Percentiles rank a stretch among this genome's conserved stretches.
Evolutionary conservation across 2,113 vertebrate genomes (phyloP).

Genomic region (Caranx ignobilis): DNA sequence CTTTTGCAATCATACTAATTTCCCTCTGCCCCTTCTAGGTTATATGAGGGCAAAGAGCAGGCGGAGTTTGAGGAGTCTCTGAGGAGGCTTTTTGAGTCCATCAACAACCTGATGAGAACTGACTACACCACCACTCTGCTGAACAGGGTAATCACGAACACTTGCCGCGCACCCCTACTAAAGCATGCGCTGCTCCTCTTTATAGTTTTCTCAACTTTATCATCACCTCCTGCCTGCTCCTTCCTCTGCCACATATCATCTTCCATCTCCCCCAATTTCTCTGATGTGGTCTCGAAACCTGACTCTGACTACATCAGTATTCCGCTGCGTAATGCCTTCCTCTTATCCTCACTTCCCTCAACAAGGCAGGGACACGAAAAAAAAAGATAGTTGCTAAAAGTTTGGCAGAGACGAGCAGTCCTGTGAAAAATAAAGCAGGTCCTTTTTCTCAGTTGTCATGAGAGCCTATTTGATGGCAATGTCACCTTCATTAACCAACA

Average conservation of each 20-base stretch:
- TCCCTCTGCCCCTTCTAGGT: conserved; percentile 73
- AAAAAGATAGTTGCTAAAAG: conserved; percentile 29
- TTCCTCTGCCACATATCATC: conserved; percentile 11
- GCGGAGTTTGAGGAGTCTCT: conserved; percentile 96
- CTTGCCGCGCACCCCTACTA: neutral
- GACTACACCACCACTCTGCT: conserved; percentile 91
- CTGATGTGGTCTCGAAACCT: neutral
- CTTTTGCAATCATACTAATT: conserved; percentile 20
- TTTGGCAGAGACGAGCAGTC: conserved; percentile 7
- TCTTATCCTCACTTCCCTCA: neutral
- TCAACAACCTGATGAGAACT: conserved; percentile 96
- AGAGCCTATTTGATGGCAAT: conserved; percentile 42
- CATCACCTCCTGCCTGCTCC: neutral
- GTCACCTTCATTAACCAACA: conserved; percentile 42
- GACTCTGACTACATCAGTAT: conserved; percentile 20
- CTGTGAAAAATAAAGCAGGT: conserved; percentile 30
- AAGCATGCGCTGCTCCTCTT: neutral
- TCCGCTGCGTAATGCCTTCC: conserved; percentile 25
- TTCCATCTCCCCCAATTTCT: conserved; percentile 15
- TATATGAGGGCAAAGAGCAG: conserved; percentile 98
- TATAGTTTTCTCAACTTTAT: neutral
- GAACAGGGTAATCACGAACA: conserved; percentile 85
- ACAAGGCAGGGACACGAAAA: neutral
- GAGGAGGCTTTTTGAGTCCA: conserved; percentile 95
- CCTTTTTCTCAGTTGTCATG: conserved; percentile 21